phyloP scores from a whole-genome alignment of 2,113 vertebrate genomes.

The Atherinomorus stipes region DNA sequence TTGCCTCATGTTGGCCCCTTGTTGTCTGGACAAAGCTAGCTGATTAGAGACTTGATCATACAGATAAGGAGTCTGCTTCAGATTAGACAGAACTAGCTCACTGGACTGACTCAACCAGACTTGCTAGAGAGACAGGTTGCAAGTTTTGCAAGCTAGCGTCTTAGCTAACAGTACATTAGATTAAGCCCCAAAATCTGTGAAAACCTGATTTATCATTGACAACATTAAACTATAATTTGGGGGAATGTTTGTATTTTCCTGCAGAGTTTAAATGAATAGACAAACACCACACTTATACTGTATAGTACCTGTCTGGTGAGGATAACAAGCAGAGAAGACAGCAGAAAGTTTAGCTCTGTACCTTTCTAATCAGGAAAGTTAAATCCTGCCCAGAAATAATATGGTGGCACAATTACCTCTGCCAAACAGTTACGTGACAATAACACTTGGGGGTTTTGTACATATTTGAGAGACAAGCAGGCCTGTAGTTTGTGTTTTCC shows the following conservation, averaged over 20 bases:
- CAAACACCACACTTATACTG: neutral
- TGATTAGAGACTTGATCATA: slow-evolving; percentile 75
- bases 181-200: neutral
- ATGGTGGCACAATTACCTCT: neutral
- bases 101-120: slow-evolving; percentile 27
- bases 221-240: neutral
- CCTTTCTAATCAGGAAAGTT: too few relatives aligned
- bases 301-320: neutral
- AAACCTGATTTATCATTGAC: neutral
- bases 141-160: too few relatives aligned
- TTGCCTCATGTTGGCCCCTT: slow-evolving; percentile 70
- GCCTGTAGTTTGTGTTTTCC: too few relatives aligned
- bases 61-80: slow-evolving; percentile 64
- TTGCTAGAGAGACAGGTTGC: slow-evolving; percentile 39
- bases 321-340: neutral
- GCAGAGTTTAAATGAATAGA: neutral
- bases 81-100: slow-evolving; percentile 57
- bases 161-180: too few relatives aligned
- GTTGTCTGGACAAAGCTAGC: slow-evolving; percentile 73
- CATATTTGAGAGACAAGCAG: too few relatives aligned
- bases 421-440: neutral
- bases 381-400: too few relatives aligned
- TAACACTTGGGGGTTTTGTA: neutral
- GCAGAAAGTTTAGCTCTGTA: neutral
- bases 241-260: neutral